Conservation (phyloP, 2,797 vertebrate species). For the Mus spretus region DNA sequence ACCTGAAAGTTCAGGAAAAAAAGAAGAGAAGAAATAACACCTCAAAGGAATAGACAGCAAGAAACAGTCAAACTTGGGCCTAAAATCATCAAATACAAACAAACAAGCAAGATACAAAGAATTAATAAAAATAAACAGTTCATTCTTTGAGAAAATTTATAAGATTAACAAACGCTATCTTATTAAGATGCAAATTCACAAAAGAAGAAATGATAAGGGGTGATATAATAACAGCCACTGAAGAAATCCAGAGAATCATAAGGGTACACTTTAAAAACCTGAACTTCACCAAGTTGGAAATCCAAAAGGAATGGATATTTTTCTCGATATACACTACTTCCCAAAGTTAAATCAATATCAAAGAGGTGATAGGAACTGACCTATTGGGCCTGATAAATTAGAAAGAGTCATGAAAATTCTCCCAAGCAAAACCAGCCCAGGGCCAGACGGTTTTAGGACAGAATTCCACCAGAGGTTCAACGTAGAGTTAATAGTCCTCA, state of each 20-base stretch:
- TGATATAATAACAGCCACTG: not conserved
- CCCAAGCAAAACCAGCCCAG: not conserved
- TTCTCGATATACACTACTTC: not conserved
- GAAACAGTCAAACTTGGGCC: not conserved
- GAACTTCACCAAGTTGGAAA: not conserved
- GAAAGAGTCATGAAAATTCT: not conserved
- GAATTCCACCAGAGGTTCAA: not conserved
- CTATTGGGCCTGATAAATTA: not conserved
- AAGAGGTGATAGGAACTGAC: not conserved
- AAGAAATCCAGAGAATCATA: not conserved
- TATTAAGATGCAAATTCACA: not conserved
- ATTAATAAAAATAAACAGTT: not conserved
- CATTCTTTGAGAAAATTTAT: not conserved
- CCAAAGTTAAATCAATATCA: not conserved
- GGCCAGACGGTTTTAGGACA: not conserved
- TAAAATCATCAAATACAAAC: not conserved
- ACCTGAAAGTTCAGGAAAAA: not conserved
- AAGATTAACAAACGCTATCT: not conserved
- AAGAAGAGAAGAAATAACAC: not conserved
- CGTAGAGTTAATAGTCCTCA: not conserved
- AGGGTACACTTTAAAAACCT: not conserved
- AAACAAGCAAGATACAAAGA: not conserved
- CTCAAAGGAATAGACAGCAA: not conserved
- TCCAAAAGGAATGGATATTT: not conserved
- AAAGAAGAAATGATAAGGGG: not conserved